phyloP scores from a whole-genome alignment of 1,140 invertebrate species.

The Paraescarpia echinospica region DNA sequence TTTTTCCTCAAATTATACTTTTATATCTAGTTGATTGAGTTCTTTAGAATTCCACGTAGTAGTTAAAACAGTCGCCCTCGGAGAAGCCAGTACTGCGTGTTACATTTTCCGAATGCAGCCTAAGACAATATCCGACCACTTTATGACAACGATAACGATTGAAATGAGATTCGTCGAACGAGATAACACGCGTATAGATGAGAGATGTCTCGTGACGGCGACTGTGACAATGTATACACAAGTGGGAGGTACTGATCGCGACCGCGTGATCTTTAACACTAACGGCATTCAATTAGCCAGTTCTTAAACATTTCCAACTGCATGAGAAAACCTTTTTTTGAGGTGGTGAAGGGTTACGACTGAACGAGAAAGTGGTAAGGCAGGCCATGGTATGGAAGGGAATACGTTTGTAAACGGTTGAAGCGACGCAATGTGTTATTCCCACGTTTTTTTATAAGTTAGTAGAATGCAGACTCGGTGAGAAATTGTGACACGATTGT shows the following conservation, averaged over 20 bases:
- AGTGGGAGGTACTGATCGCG: neutral
- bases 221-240: neutral
- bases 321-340: neutral
- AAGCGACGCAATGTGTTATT: too few species aligned
- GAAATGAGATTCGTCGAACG: neutral
- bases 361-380: too few species aligned
- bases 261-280: neutral
- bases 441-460: too few species aligned
- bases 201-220: neutral
- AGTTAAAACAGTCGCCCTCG: neutral
- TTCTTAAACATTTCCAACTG: neutral
- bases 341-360: neutral
- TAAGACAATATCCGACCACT: neutral
- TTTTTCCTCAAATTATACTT: neutral
- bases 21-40: neutral
- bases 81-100: neutral
- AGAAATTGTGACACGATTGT: too few species aligned
- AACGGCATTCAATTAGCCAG: neutral
- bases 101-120: neutral
- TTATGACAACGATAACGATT: neutral
- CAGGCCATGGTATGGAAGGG: too few species aligned
- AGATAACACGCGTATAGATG: neutral
- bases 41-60: too few species aligned
- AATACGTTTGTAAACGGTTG: too few species aligned
- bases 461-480: too few species aligned